Conservation (phyloP, 2,888 invertebrate species). For the Drosophila neutralis region DNA sequence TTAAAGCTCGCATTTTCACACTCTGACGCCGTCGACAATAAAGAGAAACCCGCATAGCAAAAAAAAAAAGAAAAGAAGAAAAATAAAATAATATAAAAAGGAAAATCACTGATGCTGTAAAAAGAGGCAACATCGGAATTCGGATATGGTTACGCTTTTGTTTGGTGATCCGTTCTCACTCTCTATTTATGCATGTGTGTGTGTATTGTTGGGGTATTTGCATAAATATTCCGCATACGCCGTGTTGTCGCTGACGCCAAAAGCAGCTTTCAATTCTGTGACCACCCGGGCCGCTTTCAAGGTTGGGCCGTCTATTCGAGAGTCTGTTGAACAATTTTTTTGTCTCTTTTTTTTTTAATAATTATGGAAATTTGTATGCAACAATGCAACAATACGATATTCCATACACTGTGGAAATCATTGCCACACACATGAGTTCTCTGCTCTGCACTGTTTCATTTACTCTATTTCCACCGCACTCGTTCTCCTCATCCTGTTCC, state of each 20-base stretch:
- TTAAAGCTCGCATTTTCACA: constrained; percentile 73
- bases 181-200: neutral
- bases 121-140: constrained; percentile 43
- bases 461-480: constrained; percentile 25
- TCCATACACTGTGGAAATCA: constrained; percentile 53
- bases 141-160: constrained; percentile 55
- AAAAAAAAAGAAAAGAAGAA: constrained; percentile 5
- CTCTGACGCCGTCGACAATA: constrained; percentile 48
- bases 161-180: constrained; percentile 51
- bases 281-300: constrained; percentile 31
- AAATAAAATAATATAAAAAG: constrained; percentile 9
- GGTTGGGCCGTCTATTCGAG: constrained; percentile 35
- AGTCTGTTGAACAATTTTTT: constrained; percentile 26
- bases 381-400: constrained; percentile 47
- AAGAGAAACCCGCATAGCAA: constrained; percentile 25
- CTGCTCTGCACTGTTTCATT: constrained; percentile 47
- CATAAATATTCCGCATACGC: constrained; percentile 75
- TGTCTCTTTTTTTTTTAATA: constrained; percentile 33
- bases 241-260: constrained; percentile 28
- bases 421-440: constrained; percentile 48
- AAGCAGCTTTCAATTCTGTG: constrained; percentile 39
- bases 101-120: constrained; percentile 40
- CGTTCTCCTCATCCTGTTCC: neutral
- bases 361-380: constrained; percentile 68
- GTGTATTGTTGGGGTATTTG: constrained; percentile 68